Percentiles rank a stretch among this genome's conserved stretches.
These are phyloP conservation scores for Salticus scenicus DNA, from an alignment of 2,888 invertebrate genomes.

Conservation along the genomic window DNA sequence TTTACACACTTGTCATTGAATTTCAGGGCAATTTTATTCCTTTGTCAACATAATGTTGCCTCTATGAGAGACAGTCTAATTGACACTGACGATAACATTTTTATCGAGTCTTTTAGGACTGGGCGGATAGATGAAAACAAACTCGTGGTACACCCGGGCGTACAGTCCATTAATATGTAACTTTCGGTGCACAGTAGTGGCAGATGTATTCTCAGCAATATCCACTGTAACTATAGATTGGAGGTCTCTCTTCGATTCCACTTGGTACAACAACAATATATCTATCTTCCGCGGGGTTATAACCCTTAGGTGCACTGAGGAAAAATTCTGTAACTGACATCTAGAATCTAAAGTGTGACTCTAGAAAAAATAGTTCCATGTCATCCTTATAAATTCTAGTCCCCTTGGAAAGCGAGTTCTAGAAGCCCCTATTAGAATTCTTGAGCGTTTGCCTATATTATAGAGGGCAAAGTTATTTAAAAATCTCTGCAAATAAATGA, in stretches of 20 bases:
- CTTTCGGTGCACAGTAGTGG: constrained; percentile 14
- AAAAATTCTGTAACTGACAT: no score
- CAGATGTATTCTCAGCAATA: constrained; percentile 23
- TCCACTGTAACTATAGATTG: constrained; percentile 20
- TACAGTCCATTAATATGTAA: not conserved
- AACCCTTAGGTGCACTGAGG: constrained; percentile 20
- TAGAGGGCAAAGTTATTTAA: no score
- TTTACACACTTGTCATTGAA: not conserved
- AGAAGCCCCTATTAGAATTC: not conserved
- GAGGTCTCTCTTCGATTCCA: constrained; percentile 2
- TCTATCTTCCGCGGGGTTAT: not conserved
- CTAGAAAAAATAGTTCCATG: no score
- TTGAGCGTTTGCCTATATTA: not conserved
- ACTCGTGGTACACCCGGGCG: not conserved
- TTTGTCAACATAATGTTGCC: not conserved
- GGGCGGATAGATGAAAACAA: constrained; percentile 16
- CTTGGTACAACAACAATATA: constrained; percentile 4
- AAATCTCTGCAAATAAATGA: no score
- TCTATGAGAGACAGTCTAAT: constrained; percentile 12
- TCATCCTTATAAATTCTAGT: no score
- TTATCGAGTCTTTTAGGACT: not conserved
- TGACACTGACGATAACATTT: not conserved
- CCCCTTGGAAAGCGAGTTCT: no score
- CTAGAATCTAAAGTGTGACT: no score
- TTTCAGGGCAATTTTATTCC: constrained; percentile 9